phyloP scores from a whole-genome alignment of 1,140 invertebrate genomes.

The Habropoda laboriosa region DNA sequence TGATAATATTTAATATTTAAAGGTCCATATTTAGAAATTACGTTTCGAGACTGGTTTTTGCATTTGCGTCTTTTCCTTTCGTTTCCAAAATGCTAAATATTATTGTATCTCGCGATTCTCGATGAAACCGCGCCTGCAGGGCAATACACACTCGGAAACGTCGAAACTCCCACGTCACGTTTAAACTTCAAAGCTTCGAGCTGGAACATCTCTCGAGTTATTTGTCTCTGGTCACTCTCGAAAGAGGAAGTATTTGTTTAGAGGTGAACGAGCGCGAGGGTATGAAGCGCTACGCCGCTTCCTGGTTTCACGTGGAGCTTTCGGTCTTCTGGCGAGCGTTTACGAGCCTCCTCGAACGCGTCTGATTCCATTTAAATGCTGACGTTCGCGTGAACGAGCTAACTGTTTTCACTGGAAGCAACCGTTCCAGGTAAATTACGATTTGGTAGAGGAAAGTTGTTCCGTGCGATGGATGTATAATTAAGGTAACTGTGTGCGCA shows the following conservation, averaged over 20 bases:
- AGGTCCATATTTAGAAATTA: too few species aligned
- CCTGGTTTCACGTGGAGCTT: background rate
- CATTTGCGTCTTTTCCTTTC: too few species aligned
- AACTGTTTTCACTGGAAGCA: constrained; percentile 63
- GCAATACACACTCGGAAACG: too few species aligned
- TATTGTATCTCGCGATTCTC: too few species aligned
- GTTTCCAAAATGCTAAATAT: too few species aligned
- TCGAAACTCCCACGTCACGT: too few species aligned
- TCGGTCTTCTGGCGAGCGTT: background rate
- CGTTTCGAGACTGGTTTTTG: too few species aligned
- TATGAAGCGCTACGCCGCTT: background rate
- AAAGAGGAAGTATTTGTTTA: background rate
- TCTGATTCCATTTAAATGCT: constrained; percentile 37
- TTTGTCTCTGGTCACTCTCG: background rate
- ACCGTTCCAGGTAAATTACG: constrained; percentile 61
- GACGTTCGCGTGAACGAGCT: constrained; percentile 32
- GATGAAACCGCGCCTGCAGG: too few species aligned
- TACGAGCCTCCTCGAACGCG: constrained; percentile 16
- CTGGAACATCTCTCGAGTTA: too few species aligned
- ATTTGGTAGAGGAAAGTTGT: constrained; percentile 65
- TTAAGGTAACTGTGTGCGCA: constrained; percentile 55
- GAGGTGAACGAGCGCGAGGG: background rate
- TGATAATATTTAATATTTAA: too few species aligned
- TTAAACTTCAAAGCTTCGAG: too few species aligned
- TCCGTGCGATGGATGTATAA: constrained; percentile 54